These are phyloP conservation scores for Theonella swinhoei DNA, from an alignment of 37 sponge, comb jelly and placozoan genomes.

Conservation along the genomic window DNA sequence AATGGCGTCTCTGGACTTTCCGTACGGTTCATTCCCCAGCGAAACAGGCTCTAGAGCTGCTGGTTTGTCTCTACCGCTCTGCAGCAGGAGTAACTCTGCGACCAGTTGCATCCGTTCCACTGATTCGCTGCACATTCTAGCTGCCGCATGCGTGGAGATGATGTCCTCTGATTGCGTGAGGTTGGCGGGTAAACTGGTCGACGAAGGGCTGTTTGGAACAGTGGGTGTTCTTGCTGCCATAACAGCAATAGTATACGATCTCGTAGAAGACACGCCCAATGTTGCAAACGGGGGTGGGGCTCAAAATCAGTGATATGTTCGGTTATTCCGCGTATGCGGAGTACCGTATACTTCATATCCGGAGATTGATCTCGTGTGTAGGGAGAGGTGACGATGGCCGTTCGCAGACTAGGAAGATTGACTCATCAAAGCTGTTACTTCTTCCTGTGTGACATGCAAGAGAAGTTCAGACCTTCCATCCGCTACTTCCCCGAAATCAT, in stretches of 20 bases:
- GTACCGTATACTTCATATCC: background rate
- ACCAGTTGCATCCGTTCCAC: conserved; percentile 70
- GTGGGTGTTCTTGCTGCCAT: background rate
- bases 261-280: background rate
- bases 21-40: conserved; percentile 19
- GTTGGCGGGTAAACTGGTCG: background rate
- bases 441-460: conserved; percentile 99
- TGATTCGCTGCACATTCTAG: conserved; percentile 42
- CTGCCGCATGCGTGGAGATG: background rate
- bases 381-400: conserved; percentile 27
- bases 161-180: background rate
- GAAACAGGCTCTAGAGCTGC: conserved; percentile 63
- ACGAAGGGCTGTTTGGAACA: background rate
- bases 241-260: background rate
- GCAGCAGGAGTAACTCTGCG: conserved; percentile 69
- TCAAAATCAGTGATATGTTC: background rate
- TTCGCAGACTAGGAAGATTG: conserved; percentile 79
- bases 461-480: conserved; percentile 95
- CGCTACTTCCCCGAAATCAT: conserved; percentile 93
- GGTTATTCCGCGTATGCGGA: background rate
- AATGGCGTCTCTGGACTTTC: conserved; percentile 63
- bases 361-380: background rate
- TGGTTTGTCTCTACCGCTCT: conserved; percentile 13
- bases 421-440: conserved; percentile 72
- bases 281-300: background rate